A percentile compares a stretch with the other conserved stretches of the same genome.
These are phyloP conservation scores for Melanotaenia boesemani DNA, from an alignment of 2,797 vertebrate species.

Conservation along the genomic window DNA sequence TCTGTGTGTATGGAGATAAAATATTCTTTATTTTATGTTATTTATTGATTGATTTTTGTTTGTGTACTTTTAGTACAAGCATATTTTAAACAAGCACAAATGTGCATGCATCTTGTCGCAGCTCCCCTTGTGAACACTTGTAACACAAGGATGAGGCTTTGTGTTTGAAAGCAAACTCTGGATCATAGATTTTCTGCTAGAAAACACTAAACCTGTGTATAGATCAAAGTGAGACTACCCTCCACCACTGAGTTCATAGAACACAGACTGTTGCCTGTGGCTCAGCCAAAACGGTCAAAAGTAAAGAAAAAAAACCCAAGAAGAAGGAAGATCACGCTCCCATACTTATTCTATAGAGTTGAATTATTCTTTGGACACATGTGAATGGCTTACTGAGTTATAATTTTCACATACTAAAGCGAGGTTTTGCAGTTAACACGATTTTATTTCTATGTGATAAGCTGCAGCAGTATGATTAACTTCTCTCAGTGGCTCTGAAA, in stretches of 20 bases:
- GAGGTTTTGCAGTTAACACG: slow-evolving; percentile 28
- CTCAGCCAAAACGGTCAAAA: slow-evolving; percentile 45
- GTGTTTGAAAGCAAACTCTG: slow-evolving; percentile 58
- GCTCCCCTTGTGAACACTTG: slow-evolving; percentile 30
- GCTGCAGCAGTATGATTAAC: slow-evolving; percentile 13
- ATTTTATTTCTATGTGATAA: slow-evolving; percentile 30
- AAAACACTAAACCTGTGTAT: slow-evolving; percentile 51
- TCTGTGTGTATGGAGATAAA: not conserved
- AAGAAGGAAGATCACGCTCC: slow-evolving; percentile 33
- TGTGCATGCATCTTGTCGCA: slow-evolving; percentile 5
- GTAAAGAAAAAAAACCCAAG: slow-evolving; percentile 33
- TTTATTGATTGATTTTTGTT: not conserved
- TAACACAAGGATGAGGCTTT: slow-evolving; percentile 37
- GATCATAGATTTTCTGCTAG: slow-evolving; percentile 63
- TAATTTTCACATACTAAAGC: slow-evolving; percentile 32
- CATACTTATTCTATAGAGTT: slow-evolving; percentile 23
- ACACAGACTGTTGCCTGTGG: slow-evolving; percentile 42
- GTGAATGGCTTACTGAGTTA: slow-evolving; percentile 20
- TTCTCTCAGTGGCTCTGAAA: not conserved
- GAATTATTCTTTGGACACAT: slow-evolving; percentile 33
- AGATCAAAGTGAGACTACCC: slow-evolving; percentile 59
- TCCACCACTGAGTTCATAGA: slow-evolving; percentile 44
- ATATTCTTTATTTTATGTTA: not conserved
- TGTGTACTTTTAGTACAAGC: not conserved
- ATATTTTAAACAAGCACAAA: slow-evolving; percentile 10